Percentiles rank a stretch among this genome's conserved stretches.
These are phyloP conservation scores for Macrosteles quadrilineatus DNA, from an alignment of 1,140 invertebrate species.

Conservation along the genomic window DNA sequence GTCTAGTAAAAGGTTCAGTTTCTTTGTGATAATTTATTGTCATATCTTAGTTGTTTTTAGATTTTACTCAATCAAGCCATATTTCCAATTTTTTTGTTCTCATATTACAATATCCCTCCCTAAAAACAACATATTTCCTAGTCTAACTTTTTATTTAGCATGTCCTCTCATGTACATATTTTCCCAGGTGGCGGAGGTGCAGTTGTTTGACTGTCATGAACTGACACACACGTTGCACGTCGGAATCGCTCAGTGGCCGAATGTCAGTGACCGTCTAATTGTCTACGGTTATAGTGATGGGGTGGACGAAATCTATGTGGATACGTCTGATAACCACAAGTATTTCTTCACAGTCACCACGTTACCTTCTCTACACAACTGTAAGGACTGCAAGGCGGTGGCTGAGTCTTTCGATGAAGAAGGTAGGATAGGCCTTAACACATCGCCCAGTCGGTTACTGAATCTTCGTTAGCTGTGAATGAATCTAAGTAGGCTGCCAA, in stretches of 20 bases:
- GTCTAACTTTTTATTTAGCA: too few relatives aligned
- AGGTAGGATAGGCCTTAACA: slow-evolving; percentile 48
- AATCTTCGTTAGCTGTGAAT: background rate
- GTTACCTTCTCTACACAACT: slow-evolving; percentile 61
- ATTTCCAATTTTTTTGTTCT: too few relatives aligned
- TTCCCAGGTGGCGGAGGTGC: slow-evolving; percentile 63
- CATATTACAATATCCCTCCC: too few relatives aligned
- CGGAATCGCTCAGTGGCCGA: slow-evolving; percentile 70
- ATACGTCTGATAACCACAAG: background rate
- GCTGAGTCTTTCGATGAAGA: slow-evolving; percentile 62
- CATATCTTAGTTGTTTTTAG: too few relatives aligned
- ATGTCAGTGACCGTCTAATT: slow-evolving; percentile 62
- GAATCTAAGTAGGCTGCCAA: background rate
- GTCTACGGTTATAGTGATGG: slow-evolving; percentile 64
- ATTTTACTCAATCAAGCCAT: too few relatives aligned
- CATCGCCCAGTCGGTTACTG: background rate
- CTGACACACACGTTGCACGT: slow-evolving; percentile 63
- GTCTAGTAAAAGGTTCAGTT: too few relatives aligned
- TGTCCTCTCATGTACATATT: too few relatives aligned
- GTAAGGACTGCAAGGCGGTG: slow-evolving; percentile 59
- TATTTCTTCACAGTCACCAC: slow-evolving; percentile 60
- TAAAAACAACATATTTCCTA: too few relatives aligned
- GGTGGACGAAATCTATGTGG: slow-evolving; percentile 30
- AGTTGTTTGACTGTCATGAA: slow-evolving; percentile 66
- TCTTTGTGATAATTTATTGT: too few relatives aligned